A percentile compares a stretch with the other conserved stretches of the same genome.
These are phyloP conservation scores for Acholoe squamosa DNA, from an alignment of 2,888 invertebrate genomes.

Conservation along the genomic window DNA sequence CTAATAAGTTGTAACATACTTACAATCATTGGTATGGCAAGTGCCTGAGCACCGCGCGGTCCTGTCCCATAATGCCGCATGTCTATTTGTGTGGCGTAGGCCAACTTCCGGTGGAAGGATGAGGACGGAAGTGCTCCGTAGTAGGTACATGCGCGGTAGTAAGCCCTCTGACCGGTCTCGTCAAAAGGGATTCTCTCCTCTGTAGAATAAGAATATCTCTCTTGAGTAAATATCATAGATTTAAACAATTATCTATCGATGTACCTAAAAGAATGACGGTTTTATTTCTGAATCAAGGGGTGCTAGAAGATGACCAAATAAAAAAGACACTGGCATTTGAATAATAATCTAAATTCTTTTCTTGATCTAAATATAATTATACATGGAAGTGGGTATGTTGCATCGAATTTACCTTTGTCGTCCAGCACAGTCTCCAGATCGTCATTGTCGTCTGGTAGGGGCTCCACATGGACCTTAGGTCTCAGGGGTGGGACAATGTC, in stretches of 20 bases:
- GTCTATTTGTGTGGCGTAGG: slow-evolving; percentile 72
- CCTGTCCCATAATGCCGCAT: slow-evolving; percentile 79
- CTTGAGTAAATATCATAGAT: too few species aligned
- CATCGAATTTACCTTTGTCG: slow-evolving; percentile 73
- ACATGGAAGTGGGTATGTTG: too few species aligned
- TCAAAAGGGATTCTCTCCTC: slow-evolving; percentile 72
- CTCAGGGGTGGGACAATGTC: not conserved
- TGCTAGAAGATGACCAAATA: too few species aligned
- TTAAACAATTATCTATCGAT: too few species aligned
- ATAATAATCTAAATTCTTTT: too few species aligned
- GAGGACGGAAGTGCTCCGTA: slow-evolving; percentile 76
- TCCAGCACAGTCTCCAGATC: slow-evolving; percentile 77
- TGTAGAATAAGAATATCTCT: not conserved
- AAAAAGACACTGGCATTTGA: too few species aligned
- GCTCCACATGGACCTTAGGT: slow-evolving; percentile 2
- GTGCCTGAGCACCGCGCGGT: slow-evolving; percentile 76
- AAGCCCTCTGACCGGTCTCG: slow-evolving; percentile 77
- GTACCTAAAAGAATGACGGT: too few species aligned
- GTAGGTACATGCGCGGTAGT: slow-evolving; percentile 77
- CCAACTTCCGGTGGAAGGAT: slow-evolving; percentile 75
- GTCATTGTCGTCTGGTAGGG: slow-evolving; percentile 71
- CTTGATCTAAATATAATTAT: too few species aligned
- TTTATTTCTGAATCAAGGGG: too few species aligned
- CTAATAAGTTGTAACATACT: slow-evolving; percentile 64
- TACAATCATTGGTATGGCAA: slow-evolving; percentile 80